These are phyloP conservation scores for Shinisaurus crocodilurus DNA, from an alignment of 2,113 vertebrate species.

Conservation along the genomic window DNA sequence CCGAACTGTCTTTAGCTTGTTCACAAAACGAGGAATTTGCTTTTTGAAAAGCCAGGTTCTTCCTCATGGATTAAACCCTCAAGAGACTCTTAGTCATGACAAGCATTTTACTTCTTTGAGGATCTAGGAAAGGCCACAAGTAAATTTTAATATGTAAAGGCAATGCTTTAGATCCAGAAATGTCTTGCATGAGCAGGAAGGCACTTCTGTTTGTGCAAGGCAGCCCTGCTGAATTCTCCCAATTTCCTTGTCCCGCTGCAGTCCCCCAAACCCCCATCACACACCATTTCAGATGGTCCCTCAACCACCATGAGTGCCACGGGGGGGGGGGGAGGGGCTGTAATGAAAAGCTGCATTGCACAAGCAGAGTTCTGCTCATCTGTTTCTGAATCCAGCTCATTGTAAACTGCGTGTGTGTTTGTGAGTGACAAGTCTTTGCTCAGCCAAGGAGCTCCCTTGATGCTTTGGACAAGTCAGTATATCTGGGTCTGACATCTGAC, in stretches of 20 bases:
- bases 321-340: too few species aligned
- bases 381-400: not conserved
- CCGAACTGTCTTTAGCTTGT: not conserved
- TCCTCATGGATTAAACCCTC: slow-evolving; percentile 13
- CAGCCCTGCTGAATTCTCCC: too few species aligned
- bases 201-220: too few species aligned
- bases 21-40: slow-evolving; percentile 8
- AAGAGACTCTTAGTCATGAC: not conserved
- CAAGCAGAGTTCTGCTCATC: not conserved
- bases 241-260: too few species aligned
- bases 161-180: not conserved
- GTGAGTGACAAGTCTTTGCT: not conserved
- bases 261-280: too few species aligned
- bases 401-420: not conserved
- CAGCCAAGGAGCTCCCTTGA: not conserved
- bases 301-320: too few species aligned
- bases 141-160: not conserved
- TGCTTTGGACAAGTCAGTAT: not conserved
- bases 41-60: not conserved
- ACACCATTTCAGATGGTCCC: too few species aligned
- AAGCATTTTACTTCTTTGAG: slow-evolving; percentile 1
- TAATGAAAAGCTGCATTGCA: not conserved
- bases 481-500: not conserved
- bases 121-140: not conserved
- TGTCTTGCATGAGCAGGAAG: not conserved